phyloP scores from a whole-genome alignment of 2,888 invertebrate species.

The Corbicula japonica region DNA sequence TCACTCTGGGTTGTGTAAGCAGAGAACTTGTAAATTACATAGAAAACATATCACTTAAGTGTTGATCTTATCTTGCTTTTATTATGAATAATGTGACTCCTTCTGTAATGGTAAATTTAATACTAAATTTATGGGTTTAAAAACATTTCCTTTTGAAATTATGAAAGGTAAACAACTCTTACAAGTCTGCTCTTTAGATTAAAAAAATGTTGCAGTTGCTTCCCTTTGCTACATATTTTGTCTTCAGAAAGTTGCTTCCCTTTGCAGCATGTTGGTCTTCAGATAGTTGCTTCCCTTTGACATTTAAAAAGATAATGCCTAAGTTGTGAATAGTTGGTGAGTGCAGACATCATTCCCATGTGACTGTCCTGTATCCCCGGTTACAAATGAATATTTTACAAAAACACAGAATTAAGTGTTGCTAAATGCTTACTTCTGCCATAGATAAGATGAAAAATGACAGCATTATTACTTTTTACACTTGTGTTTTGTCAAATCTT shows the following conservation, averaged over 20 bases:
- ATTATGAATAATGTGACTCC: constrained; percentile 26
- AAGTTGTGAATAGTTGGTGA: too few species aligned
- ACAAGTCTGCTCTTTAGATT: too few species aligned
- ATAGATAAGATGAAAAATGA: constrained; percentile 60
- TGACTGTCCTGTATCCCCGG: constrained; percentile 19
- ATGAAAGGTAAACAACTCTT: constrained; percentile 18
- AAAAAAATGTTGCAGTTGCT: too few species aligned
- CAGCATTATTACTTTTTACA: constrained; percentile 38
- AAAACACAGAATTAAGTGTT: constrained; percentile 53
- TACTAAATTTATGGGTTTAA: constrained; percentile 1
- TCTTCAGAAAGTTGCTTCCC: too few species aligned
- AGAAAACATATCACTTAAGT: constrained; percentile 33
- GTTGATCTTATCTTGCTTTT: constrained; percentile 37
- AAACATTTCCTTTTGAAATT: not conserved
- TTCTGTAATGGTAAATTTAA: not conserved
- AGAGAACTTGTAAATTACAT: constrained; percentile 49
- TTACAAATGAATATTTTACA: constrained; percentile 50
- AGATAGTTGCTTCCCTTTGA: constrained; percentile 6
- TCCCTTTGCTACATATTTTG: too few species aligned
- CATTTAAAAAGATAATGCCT: constrained; percentile 12
- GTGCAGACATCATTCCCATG: constrained; percentile 22
- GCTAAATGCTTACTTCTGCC: constrained; percentile 39
- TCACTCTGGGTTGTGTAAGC: constrained; percentile 39
- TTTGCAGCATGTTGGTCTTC: too few species aligned
- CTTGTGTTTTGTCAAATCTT: constrained; percentile 8